Evolutionary conservation across 1,140 invertebrate genomes (phyloP).

Genomic region (Drosophila serrata): DNA sequence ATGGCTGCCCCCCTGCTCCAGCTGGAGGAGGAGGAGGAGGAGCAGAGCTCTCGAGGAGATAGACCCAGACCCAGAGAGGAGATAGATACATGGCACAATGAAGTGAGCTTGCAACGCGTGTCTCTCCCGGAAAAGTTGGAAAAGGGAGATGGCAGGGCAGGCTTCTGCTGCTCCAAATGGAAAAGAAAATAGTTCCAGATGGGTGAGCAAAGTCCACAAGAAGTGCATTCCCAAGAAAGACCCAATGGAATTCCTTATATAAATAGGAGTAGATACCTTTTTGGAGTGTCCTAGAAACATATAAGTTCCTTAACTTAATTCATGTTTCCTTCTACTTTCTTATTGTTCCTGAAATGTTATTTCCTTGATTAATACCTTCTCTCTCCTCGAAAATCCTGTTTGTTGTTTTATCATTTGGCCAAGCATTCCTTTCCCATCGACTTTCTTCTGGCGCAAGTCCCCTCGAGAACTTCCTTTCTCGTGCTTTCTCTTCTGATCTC

Average conservation of each 20-base stretch:
- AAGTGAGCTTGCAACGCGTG: conserved; percentile 36
- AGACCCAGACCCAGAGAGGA: not conserved
- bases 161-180: not conserved
- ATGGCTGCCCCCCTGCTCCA: conserved; percentile 36
- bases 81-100: conserved; percentile 1
- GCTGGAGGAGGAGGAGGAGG: conserved; percentile 13
- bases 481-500: conserved; percentile 75
- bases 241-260: not conserved
- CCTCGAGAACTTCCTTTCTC: conserved; percentile 56
- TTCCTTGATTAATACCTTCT: not conserved
- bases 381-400: not conserved
- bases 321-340: not conserved
- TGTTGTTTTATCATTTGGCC: not conserved
- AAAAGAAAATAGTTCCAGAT: conserved; percentile 9
- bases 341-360: not conserved
- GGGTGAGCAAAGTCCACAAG: not conserved
- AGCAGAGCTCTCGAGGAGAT: conserved; percentile 26
- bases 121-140: conserved; percentile 16
- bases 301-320: not conserved
- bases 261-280: not conserved
- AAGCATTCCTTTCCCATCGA: not conserved
- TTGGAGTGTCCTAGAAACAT: no score
- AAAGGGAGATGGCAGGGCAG: not conserved
- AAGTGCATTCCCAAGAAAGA: not conserved
- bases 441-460: conserved; percentile 11